Conservation (phyloP, 2,888 invertebrate species). For the Drosophila koepferae region DNA sequence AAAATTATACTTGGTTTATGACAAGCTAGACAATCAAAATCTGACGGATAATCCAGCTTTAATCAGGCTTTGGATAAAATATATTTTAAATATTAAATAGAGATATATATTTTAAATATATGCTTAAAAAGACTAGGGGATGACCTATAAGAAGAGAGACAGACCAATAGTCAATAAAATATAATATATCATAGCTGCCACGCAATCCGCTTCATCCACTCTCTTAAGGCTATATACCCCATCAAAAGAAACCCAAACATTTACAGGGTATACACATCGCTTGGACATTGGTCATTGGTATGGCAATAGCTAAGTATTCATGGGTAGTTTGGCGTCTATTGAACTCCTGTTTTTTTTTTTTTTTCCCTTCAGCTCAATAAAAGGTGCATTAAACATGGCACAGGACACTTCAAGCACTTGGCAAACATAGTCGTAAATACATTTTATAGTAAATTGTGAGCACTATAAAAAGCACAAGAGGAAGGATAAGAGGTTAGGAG, state of each 20-base stretch:
- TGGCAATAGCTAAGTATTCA: conserved; percentile 12
- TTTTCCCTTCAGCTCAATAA: conserved; percentile 75
- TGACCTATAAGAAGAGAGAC: too few species aligned
- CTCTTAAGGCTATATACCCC: neutral
- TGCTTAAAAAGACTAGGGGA: too few species aligned
- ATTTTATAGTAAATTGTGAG: conserved; percentile 78
- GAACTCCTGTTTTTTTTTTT: conserved; percentile 75
- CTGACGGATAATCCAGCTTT: too few species aligned
- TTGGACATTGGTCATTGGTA: conserved; percentile 42
- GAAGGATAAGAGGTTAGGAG: neutral
- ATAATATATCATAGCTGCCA: neutral
- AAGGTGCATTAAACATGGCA: conserved; percentile 75
- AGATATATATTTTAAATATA: too few species aligned
- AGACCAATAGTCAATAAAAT: neutral
- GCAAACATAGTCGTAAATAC: conserved; percentile 77
- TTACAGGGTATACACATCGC: neutral
- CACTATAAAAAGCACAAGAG: conserved; percentile 53
- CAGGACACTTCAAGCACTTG: conserved; percentile 57
- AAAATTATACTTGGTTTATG: neutral
- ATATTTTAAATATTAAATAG: neutral
- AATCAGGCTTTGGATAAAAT: neutral
- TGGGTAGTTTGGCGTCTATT: conserved; percentile 57
- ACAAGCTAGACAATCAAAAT: neutral
- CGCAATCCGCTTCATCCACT: neutral
- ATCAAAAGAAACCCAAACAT: neutral